Evolutionary conservation across 2,797 vertebrate species (phyloP).

Genomic region (Catharus ustulatus): DNA sequence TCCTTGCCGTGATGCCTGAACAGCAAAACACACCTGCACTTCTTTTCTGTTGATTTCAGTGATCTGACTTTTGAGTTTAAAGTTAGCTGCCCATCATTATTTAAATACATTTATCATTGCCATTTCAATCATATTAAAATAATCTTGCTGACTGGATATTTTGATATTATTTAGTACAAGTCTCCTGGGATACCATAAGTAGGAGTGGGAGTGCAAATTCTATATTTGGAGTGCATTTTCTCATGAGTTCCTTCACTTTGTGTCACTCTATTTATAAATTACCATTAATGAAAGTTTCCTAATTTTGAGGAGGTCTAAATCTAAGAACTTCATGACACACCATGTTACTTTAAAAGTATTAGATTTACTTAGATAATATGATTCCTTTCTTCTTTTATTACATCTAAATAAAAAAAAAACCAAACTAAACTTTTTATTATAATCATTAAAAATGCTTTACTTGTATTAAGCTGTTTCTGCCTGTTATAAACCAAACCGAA

Average conservation of each 20-base stretch:
- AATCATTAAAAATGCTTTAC: not conserved
- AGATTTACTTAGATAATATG: not conserved
- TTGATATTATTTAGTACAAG: not conserved
- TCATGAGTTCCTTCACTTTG: not conserved
- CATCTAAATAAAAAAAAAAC: not conserved
- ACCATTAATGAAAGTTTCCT: not conserved
- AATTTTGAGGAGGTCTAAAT: not conserved
- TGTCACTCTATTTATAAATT: not conserved
- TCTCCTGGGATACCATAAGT: not conserved
- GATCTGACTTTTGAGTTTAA: not conserved
- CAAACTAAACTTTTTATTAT: not conserved
- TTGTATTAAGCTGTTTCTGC: not conserved
- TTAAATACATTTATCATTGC: not conserved
- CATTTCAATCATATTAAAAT: not conserved
- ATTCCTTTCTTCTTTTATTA: not conserved
- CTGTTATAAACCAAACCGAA: not conserved
- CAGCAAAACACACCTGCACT: accelerated
- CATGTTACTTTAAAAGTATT: not conserved
- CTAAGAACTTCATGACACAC: not conserved
- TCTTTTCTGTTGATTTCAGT: not conserved
- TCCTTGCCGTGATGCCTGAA: not conserved
- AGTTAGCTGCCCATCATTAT: not conserved
- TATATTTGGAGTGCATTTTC: not conserved
- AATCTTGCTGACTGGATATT: not conserved
- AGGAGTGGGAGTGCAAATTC: not conserved